phyloP scores from a whole-genome alignment of 2,113 vertebrate genomes.

The Trogon surrucura region DNA sequence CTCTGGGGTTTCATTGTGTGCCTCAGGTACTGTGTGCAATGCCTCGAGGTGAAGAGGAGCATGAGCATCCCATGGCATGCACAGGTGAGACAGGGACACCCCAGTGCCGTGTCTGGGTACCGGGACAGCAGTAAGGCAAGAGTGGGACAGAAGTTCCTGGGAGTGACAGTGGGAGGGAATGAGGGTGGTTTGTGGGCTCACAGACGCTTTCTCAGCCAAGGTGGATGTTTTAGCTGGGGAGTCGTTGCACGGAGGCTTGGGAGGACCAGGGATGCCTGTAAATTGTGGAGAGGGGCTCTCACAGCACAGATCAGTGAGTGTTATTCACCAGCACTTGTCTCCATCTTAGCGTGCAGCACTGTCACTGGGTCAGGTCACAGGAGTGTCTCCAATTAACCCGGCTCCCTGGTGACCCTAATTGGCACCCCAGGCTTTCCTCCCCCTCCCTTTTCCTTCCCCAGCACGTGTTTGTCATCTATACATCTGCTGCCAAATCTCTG shows the following conservation, averaged over 20 bases:
- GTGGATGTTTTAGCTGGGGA: neutral
- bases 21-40: neutral
- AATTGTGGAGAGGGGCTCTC: neutral
- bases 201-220: neutral
- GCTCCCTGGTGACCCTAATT: constrained; percentile 9
- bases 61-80: neutral
- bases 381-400: constrained; percentile 22
- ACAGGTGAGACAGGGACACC: neutral
- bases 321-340: neutral
- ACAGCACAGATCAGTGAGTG: neutral
- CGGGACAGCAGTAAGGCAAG: rapidly evolving
- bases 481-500: neutral
- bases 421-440: neutral
- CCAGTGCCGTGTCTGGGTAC: neutral
- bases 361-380: neutral
- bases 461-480: neutral
- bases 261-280: neutral
- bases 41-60: neutral
- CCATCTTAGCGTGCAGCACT: rapidly evolving
- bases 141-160: neutral
- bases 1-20: rapidly evolving
- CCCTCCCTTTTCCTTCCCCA: neutral
- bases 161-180: neutral
- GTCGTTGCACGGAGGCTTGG: neutral
- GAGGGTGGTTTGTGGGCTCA: neutral